Conservation (phyloP, 1,140 invertebrate genomes). For the Cydia amplana region DNA sequence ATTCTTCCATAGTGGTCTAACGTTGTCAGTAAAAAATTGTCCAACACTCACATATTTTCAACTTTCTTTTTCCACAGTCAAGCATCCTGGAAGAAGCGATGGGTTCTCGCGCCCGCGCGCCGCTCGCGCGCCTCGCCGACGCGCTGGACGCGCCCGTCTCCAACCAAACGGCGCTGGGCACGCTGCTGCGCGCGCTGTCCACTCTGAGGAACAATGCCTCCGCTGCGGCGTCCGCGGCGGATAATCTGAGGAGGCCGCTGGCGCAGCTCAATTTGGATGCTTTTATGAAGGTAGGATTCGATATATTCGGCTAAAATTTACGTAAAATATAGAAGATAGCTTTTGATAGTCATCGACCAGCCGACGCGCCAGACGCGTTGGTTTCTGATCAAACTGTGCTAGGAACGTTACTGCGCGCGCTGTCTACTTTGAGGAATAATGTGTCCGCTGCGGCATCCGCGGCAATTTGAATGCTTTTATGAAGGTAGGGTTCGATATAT, state of each 20-base stretch:
- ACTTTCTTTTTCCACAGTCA: conserved; percentile 60
- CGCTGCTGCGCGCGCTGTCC: conserved; percentile 83
- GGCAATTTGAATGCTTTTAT: conserved; percentile 84
- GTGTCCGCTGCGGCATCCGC: conserved; percentile 85
- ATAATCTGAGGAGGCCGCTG: conserved; percentile 86
- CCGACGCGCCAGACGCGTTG: conserved; percentile 86
- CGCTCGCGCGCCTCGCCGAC: conserved; percentile 85
- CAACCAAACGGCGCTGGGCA: conserved; percentile 86
- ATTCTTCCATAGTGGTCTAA: no score
- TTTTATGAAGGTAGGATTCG: conserved; percentile 79
- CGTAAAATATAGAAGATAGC: background rate
- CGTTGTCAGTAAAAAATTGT: no score
- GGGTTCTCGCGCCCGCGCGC: conserved; percentile 83
- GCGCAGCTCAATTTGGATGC: conserved; percentile 84
- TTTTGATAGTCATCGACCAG: no score
- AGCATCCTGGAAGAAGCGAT: conserved; percentile 82
- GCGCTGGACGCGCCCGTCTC: conserved; percentile 86
- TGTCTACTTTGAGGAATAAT: conserved; percentile 85
- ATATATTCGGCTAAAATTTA: background rate
- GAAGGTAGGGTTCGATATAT: conserved; percentile 67
- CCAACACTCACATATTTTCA: background rate
- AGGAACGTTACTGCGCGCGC: conserved; percentile 82
- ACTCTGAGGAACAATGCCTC: conserved; percentile 85
- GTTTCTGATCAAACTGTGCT: conserved; percentile 87
- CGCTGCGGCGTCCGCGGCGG: conserved; percentile 84